Percentiles rank a stretch among this genome's conserved stretches.
Conservation (phyloP, 2,113 vertebrate species). For the Hypanus sabinus region DNA sequence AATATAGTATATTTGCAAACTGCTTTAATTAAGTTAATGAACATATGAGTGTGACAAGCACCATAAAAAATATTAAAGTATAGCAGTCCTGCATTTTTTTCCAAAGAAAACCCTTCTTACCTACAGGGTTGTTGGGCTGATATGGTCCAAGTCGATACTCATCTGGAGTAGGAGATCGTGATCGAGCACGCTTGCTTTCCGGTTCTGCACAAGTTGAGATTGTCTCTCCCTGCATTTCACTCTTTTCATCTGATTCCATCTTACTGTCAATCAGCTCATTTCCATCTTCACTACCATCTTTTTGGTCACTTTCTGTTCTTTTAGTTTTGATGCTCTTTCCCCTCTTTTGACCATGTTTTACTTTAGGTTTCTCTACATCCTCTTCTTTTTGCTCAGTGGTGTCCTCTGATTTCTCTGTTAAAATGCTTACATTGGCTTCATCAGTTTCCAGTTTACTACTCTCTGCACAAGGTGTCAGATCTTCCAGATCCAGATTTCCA, state of each 20-base stretch:
- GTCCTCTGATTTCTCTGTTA: slow-evolving; percentile 63
- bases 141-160: slow-evolving; percentile 70
- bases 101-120: slow-evolving; percentile 56
- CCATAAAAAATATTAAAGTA: background rate
- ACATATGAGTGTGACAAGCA: background rate
- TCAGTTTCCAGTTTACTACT: slow-evolving; percentile 49
- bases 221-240: background rate
- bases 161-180: slow-evolving; percentile 48
- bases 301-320: slow-evolving; percentile 44
- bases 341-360: slow-evolving; percentile 43
- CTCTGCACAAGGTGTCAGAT: slow-evolving; percentile 38
- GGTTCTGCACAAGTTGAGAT: background rate
- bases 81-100: background rate
- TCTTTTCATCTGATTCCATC: slow-evolving; percentile 5
- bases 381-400: slow-evolving; percentile 56
- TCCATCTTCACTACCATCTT: slow-evolving; percentile 45
- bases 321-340: slow-evolving; percentile 55
- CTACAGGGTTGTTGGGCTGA: slow-evolving; percentile 74
- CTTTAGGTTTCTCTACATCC: slow-evolving; percentile 39
- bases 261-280: slow-evolving; percentile 12
- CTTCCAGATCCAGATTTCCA: background rate
- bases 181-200: slow-evolving; percentile 40
- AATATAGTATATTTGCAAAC: background rate
- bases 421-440: slow-evolving; percentile 58
- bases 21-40: background rate